Conservation (phyloP, 2,113 vertebrate species). For the Cinclus cinclus region DNA sequence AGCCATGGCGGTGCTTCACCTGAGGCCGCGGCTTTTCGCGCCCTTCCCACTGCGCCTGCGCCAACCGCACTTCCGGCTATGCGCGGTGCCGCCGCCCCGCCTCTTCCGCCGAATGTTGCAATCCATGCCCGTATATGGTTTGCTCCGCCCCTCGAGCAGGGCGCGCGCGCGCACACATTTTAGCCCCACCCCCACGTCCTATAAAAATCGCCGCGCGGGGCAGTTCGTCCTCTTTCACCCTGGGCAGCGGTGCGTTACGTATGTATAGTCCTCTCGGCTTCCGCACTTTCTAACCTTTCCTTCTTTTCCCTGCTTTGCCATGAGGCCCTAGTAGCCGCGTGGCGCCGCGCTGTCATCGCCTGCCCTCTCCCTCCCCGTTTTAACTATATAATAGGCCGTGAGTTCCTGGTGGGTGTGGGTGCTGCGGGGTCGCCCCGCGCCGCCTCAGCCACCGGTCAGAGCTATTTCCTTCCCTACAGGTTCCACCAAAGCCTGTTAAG, state of each 20-base stretch:
- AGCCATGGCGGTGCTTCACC: neutral
- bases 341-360: fast-evolving
- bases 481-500: fast-evolving
- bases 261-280: fast-evolving
- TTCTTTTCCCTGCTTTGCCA: fast-evolving
- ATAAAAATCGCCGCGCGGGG: fast-evolving
- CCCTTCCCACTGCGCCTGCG: neutral
- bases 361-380: fast-evolving
- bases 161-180: fast-evolving
- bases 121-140: fast-evolving
- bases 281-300: fast-evolving
- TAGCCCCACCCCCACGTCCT: fast-evolving
- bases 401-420: too few species aligned
- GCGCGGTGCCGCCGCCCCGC: fast-evolving
- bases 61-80: fast-evolving
- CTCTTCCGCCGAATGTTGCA: fast-evolving
- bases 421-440: neutral
- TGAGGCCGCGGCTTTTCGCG: neutral
- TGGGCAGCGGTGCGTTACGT: fast-evolving
- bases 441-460: neutral
- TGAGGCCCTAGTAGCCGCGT: fast-evolving
- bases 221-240: fast-evolving
- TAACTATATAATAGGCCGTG: fast-evolving
- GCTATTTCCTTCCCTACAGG: fast-evolving
- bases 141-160: fast-evolving